phyloP scores from a whole-genome alignment of 2,113 vertebrate genomes.

The Eudyptes chrysolophus region DNA sequence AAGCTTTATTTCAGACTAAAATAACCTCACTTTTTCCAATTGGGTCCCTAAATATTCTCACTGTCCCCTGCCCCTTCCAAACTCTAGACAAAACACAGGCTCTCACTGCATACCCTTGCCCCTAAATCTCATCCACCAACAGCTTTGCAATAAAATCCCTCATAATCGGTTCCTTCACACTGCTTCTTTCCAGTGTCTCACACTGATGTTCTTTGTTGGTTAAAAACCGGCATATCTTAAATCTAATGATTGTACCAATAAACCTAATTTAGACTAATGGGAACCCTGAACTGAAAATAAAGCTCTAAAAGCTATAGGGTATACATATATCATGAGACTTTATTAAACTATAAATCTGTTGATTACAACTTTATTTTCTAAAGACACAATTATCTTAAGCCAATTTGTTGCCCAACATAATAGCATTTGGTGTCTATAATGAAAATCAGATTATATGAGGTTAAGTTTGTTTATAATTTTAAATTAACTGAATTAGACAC shows the following conservation, averaged over 20 bases:
- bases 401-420: constrained; percentile 27
- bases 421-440: constrained; percentile 16
- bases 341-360: constrained; percentile 30
- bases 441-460: constrained; percentile 26
- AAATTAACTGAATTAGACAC: constrained; percentile 11
- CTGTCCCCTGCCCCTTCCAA: not conserved
- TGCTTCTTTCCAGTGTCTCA: not conserved
- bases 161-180: not conserved
- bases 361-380: constrained; percentile 38
- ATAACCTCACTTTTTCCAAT: not conserved
- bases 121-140: not conserved
- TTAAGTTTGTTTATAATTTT: constrained; percentile 38
- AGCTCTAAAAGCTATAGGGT: constrained; percentile 7
- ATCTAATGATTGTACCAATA: constrained; percentile 13
- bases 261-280: constrained; percentile 3
- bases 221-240: not conserved
- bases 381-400: constrained; percentile 46
- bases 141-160: not conserved
- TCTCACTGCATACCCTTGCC: not conserved
- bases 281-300: constrained; percentile 6
- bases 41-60: not conserved
- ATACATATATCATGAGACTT: not conserved
- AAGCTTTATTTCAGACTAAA: not conserved
- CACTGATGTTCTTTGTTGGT: not conserved
- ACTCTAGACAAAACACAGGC: not conserved